These are phyloP conservation scores for Clavelina lepadiformis DNA, from an alignment of 23 tunicate species.

Conservation along the genomic window DNA sequence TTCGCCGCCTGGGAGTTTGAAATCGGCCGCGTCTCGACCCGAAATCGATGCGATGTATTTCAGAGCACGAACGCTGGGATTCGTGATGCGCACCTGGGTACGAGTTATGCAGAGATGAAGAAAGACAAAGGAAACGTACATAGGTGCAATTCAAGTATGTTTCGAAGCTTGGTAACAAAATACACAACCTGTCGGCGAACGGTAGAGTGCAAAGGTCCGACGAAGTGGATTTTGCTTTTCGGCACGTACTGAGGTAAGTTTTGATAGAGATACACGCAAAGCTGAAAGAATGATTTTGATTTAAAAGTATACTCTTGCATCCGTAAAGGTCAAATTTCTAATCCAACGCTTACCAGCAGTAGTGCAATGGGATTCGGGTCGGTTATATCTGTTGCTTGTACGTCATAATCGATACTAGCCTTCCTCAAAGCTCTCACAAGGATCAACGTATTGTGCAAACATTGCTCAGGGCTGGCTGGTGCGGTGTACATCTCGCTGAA, in stretches of 20 bases:
- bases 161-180: background rate
- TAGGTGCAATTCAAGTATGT: background rate
- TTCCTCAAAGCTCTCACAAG: constrained; percentile 58
- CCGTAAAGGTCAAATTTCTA: background rate
- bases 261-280: constrained; percentile 79
- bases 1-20: constrained; percentile 57
- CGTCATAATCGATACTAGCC: constrained; percentile 71
- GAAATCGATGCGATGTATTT: constrained; percentile 51
- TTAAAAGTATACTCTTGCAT: background rate
- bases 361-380: constrained; percentile 95
- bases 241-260: constrained; percentile 80
- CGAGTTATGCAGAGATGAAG: no score
- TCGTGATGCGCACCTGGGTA: constrained; percentile 60
- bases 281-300: constrained; percentile 23
- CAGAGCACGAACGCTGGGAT: constrained; percentile 54
- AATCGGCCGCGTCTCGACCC: constrained; percentile 82
- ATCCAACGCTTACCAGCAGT: constrained; percentile 49
- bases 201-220: constrained; percentile 47
- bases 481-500: constrained; percentile 87
- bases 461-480: constrained; percentile 86
- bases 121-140: background rate
- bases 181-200: constrained; percentile 59
- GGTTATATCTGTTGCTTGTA: constrained; percentile 95
- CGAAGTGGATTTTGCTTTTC: constrained; percentile 57
- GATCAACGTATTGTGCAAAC: constrained; percentile 92